Base-by-base conservation (phyloP, 1,140 invertebrate species). In the Amyelois transitella region DNA sequence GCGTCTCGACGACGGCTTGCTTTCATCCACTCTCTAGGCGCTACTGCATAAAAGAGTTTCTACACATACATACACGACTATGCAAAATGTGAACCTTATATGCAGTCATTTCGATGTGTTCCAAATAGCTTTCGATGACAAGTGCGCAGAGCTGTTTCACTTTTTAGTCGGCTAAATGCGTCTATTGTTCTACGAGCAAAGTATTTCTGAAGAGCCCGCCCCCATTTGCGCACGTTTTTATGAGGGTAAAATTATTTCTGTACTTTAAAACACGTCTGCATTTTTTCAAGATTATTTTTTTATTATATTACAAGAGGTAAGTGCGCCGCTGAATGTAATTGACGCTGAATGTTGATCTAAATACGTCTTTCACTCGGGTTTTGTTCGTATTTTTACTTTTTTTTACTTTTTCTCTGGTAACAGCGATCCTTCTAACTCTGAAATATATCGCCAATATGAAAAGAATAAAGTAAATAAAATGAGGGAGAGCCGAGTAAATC, bases 101-200 rank as follows among this genome's bases (percentile, higher is more conserved):
- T 71, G 69, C 57, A 72, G 72, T 79, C 73, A 75, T 69, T 83
- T 66, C 74, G 68, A 81, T 75, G 78, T 81, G 69, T 81, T 86
- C 79, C 74, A 69, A 87, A 84, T 83, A 76, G 79, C 72, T 81
- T 84, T 86, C 82, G 81, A 88, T 86, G 81, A 88, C 81, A 77
- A 83, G 77, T 85, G 74, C 77, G 64, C 74, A 52, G 62, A 79
- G 74, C 72, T 69, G 75, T 80, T 81, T 78, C 74, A 72, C 73
- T 75, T 84, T 83, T 84, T 82, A 83, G 77, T 71, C 68, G 63
- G 70, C 77, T 79, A 79, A 85, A 82, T 86, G 79, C 65, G 67
- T 64, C 78, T 71, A 81, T 87, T 87, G 81, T 87, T 87, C 75
- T 69, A 64, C 53, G 60, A 61, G 64, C 69, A 63, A 48, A 68